A percentile compares a stretch with the other conserved stretches of the same genome.
Evolutionary conservation across 2,888 invertebrate genomes (phyloP).

Genomic region (Drosophila nigricruria): DNA sequence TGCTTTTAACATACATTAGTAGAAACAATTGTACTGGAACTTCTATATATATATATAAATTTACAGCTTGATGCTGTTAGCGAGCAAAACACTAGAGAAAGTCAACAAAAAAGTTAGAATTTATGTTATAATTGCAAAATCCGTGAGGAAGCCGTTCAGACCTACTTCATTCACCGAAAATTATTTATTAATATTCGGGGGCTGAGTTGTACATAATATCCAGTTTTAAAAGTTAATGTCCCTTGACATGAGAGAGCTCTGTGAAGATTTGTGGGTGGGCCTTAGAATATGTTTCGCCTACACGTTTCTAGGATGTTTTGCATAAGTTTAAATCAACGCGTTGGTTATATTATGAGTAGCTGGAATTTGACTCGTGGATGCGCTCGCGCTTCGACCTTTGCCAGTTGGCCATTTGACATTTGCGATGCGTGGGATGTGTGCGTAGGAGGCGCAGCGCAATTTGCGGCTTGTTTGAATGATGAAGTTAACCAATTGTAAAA

Average conservation of each 20-base stretch:
- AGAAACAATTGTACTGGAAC: neutral
- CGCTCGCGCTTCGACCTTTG: slow-evolving; percentile 18
- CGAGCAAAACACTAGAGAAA: slow-evolving; percentile 10
- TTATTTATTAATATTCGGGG: neutral
- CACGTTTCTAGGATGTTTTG: slow-evolving; percentile 1
- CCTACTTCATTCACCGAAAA: neutral
- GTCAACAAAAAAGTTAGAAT: slow-evolving; percentile 31
- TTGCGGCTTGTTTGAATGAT: slow-evolving; percentile 68
- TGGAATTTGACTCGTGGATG: slow-evolving; percentile 12
- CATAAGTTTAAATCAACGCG: slow-evolving; percentile 44
- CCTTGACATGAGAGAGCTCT: neutral
- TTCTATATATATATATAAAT: neutral
- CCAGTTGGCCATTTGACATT: slow-evolving; percentile 40
- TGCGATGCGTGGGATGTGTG: slow-evolving; percentile 29
- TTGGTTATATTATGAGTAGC: slow-evolving; percentile 47
- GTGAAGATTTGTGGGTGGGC: neutral
- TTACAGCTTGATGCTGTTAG: slow-evolving; percentile 57
- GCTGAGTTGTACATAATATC: neutral
- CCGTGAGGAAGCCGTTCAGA: neutral
- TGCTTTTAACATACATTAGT: slow-evolving; percentile 7
- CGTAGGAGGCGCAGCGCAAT: slow-evolving; percentile 54
- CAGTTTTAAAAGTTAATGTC: too few species aligned
- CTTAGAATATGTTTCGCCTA: neutral
- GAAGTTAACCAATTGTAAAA: slow-evolving; percentile 80
- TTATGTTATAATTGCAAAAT: slow-evolving; percentile 44